Evolutionary conservation across 1,140 invertebrate genomes (phyloP).

Genomic region (Camponotus vicinus): DNA sequence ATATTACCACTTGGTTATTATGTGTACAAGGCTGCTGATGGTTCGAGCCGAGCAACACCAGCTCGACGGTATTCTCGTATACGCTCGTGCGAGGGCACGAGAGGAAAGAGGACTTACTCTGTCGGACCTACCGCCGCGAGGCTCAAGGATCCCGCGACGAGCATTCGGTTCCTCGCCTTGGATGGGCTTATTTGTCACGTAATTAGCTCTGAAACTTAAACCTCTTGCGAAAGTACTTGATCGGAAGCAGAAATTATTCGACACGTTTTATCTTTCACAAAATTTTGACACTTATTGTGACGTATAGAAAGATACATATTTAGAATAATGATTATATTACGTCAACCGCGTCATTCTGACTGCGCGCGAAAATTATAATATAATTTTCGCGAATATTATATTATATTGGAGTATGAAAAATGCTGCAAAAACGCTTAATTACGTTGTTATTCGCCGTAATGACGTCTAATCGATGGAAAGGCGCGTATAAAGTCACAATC

Average conservation of each 20-base stretch:
- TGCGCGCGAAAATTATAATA: too few relatives aligned
- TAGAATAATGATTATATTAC: constrained; percentile 15
- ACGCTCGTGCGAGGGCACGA: constrained; percentile 35
- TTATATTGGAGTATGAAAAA: constrained; percentile 22
- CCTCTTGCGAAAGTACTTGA: constrained; percentile 16
- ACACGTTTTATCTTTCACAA: neutral
- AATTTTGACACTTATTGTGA: neutral
- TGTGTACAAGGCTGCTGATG: constrained; percentile 58
- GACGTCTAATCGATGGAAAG: constrained; percentile 67
- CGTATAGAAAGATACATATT: neutral
- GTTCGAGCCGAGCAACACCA: constrained; percentile 43
- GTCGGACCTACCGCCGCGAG: constrained; percentile 57
- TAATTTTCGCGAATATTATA: constrained; percentile 20
- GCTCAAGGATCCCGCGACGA: constrained; percentile 48
- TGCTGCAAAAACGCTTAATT: constrained; percentile 67
- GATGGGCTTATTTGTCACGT: neutral
- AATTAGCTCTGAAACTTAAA: neutral
- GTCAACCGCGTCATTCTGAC: neutral
- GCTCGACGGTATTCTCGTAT: constrained; percentile 15
- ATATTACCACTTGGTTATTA: constrained; percentile 60
- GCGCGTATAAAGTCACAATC: constrained; percentile 35
- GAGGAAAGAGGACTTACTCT: constrained; percentile 36
- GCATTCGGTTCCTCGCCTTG: constrained; percentile 4
- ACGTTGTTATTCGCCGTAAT: constrained; percentile 69
- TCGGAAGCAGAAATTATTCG: neutral